Percentiles rank a stretch among this genome's conserved stretches.
These are phyloP conservation scores for Iguana delicatissima DNA, from an alignment of 2,797 vertebrate genomes.

Conservation along the genomic window DNA sequence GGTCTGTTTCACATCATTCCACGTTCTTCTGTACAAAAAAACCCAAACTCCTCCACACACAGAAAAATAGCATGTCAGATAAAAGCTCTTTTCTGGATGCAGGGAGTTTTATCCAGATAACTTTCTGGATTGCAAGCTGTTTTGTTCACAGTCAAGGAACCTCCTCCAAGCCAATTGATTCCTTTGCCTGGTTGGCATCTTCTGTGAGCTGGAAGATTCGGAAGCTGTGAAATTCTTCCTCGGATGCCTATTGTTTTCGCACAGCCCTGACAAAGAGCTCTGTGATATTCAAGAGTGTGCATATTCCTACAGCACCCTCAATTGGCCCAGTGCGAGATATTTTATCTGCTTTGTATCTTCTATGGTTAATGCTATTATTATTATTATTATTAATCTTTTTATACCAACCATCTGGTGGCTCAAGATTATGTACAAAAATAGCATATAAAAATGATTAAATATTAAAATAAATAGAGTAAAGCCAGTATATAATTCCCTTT, in stretches of 20 bases:
- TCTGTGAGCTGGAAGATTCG: background rate
- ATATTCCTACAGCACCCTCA: background rate
- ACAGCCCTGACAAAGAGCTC: background rate
- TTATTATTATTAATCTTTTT: background rate
- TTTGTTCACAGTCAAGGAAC: too few relatives aligned
- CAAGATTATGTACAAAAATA: background rate
- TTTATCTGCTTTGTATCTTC: background rate
- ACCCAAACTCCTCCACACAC: background rate
- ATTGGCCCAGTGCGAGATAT: background rate
- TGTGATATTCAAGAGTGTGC: background rate
- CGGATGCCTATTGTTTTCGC: background rate
- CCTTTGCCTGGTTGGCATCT: background rate
- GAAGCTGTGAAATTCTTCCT: background rate
- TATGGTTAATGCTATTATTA: background rate
- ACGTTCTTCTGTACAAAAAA: too few relatives aligned
- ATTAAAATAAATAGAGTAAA: background rate
- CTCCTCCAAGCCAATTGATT: background rate
- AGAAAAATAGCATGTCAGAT: background rate
- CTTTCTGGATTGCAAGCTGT: too few relatives aligned
- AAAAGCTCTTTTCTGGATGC: background rate
- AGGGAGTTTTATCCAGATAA: too few relatives aligned
- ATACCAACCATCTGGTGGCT: background rate
- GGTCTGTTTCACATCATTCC: too few relatives aligned
- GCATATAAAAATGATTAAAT: conserved; percentile 7
- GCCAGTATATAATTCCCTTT: background rate